A percentile compares a stretch with the other conserved stretches of the same genome.
phyloP scores from a whole-genome alignment of 2,888 invertebrate species.

The Melinaea marsaeus region DNA sequence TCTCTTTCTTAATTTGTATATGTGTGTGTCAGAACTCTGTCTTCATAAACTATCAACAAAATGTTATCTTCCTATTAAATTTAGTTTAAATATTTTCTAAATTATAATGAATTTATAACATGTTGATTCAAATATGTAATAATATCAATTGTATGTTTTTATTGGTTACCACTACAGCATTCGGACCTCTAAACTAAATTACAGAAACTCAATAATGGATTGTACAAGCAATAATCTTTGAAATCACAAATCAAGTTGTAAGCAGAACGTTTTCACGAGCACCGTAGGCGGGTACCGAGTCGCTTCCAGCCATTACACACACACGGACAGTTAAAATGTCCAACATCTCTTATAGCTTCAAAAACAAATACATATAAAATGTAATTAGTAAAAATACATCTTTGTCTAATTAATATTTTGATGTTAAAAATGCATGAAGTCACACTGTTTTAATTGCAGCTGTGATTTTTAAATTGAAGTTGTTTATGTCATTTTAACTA shows the following conservation, averaged over 20 bases:
- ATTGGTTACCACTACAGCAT: constrained; percentile 39
- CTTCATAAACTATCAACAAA: too few relatives aligned
- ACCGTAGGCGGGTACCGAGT: constrained; percentile 66
- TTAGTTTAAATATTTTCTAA: neutral
- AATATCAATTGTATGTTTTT: constrained; percentile 26
- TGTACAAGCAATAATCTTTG: constrained; percentile 66
- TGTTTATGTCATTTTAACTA: too few relatives aligned
- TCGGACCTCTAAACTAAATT: constrained; percentile 56
- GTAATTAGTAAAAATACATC: neutral
- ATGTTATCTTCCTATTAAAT: too few relatives aligned
- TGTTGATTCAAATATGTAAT: neutral
- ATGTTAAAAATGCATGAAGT: too few relatives aligned
- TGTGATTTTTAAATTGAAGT: too few relatives aligned
- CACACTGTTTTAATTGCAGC: too few relatives aligned
- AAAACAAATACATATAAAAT: neutral
- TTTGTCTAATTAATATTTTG: neutral
- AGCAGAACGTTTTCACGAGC: constrained; percentile 69
- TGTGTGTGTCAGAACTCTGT: too few relatives aligned
- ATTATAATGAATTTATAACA: neutral
- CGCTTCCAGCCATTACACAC: constrained; percentile 63
- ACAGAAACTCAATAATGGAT: constrained; percentile 59
- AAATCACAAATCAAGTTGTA: constrained; percentile 75
- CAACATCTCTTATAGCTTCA: constrained; percentile 10
- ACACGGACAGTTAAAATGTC: constrained; percentile 37
- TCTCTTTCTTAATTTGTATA: too few relatives aligned